Conservation (phyloP, 2,888 invertebrate species). For the Agrochola litura region DNA sequence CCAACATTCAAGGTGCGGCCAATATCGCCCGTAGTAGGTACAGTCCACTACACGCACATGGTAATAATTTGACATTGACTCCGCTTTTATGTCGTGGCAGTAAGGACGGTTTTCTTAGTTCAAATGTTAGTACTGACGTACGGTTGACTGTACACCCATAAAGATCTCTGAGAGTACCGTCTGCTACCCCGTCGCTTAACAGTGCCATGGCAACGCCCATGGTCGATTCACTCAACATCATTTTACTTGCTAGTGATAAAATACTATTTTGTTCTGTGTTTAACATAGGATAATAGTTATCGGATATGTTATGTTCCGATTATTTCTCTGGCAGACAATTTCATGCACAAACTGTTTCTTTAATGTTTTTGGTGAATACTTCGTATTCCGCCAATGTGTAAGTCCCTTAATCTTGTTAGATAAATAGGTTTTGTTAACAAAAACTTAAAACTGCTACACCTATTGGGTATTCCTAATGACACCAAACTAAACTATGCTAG, state of each 20-base stretch:
- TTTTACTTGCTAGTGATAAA: background rate
- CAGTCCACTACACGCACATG: slow-evolving; percentile 4
- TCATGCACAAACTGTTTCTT: background rate
- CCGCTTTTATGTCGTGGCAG: background rate
- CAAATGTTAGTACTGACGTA: background rate
- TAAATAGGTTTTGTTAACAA: background rate
- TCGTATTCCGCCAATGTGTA: background rate
- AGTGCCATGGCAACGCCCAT: slow-evolving; percentile 33
- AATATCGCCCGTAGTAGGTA: slow-evolving; percentile 28
- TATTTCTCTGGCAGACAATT: background rate
- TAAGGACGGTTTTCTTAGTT: slow-evolving; percentile 10
- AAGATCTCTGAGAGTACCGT: slow-evolving; percentile 18
- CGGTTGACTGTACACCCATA: slow-evolving; percentile 11
- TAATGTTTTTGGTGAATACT: background rate
- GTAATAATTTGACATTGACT: background rate
- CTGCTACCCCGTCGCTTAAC: slow-evolving; percentile 34
- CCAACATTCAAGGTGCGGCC: slow-evolving; percentile 38
- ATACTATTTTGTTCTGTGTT: background rate
- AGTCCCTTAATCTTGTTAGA: too few relatives aligned
- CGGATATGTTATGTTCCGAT: background rate
- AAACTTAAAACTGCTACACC: background rate
- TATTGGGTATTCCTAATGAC: background rate
- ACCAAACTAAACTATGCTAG: background rate
- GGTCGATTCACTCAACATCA: background rate
- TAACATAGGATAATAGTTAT: background rate